Base-by-base conservation (phyloP, 2,888 invertebrate species). In the Agriotes lineatus region DNA sequence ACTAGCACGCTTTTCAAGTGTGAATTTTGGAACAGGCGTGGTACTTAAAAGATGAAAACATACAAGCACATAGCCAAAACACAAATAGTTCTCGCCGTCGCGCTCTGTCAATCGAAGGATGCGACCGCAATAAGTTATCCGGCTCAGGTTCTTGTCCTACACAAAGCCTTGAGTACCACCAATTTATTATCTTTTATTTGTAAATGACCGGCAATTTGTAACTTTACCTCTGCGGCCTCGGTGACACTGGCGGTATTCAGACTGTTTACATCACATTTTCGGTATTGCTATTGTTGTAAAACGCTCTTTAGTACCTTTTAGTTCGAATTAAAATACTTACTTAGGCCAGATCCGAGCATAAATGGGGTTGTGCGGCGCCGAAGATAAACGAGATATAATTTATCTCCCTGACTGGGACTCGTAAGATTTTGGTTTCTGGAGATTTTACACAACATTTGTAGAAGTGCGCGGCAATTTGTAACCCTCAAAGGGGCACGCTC, bases 141-240 rank as follows among this genome's bases (percentile, higher is more conserved):
- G 61, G 39, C 60, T 74, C 62, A 70, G 65, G 73, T 67, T 69
- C 74, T 75, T 74, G 74, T 73, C 61, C 62, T 63, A 72, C 72
- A 76, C 70, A 72, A 74, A 68, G 70, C 70, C 70, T 73, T 74
- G 75, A 83, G 82, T 80, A 82, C 81, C 78, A 74, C 79, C 82
- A 80, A 84, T 84, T 83, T 84, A 83, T 84, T 78, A 81, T 79
- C 83, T 81, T 82, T 82, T 82, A 82, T 82, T 80, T 74, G 77
- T 78, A 77, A 81, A 82, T 78, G 81, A 80, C 79, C 79, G 75
- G 77, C 82, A 78, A 83, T 83, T 82, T 82, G 82, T 83, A 79
- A 80, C 76, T 77, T 76, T 71, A 77, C 77, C 75, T 76, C 71
- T 72, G 76, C 75, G 78, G 75, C 78, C 78, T 76, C 77, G 73